Base-by-base conservation (phyloP, 64 coral and sea anemone genomes). In the Stichodactyla mertensii region DNA sequence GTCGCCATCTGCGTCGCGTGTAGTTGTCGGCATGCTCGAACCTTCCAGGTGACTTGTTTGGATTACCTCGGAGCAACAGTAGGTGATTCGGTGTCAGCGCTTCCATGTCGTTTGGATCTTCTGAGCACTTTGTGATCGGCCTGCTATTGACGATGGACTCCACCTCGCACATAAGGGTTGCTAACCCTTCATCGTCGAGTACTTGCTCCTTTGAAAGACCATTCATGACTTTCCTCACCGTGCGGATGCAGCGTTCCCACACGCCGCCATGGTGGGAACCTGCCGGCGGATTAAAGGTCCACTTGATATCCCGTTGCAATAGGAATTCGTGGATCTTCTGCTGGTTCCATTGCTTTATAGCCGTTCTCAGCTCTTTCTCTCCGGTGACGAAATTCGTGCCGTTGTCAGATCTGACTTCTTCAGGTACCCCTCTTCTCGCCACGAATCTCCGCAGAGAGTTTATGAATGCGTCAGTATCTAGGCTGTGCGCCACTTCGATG, bases 31-130 rank as follows among this genome's bases (percentile, higher is more conserved):
- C 64, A 15, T 31, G 51, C 36, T 45, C 36, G 54, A 85, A 85
- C 5, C 1, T 13, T 27, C 82, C 82, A 2, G 83, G 57, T 27
- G 83, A 55, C 0, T 28, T 10, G 27, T 58, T 51, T 36, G 84
- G 84, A 36, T 51, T 51, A 6, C 27, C 36, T 12, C 84, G 24
- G 13, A 86, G 84, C 18, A 86, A 19, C 20, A 86, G 59, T 56
- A 86, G 23, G 27, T 86, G 84, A 60, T 86, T 86, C 19, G 84
- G 84, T 19, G 84, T 86, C 18, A 86, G 57, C 9, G 84, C 57
- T 20, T 86, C 84, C 10, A 66, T 12, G 66, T 86, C 84, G 14
- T 62, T 86, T 45, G 84, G 84, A 18, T 86, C 84, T 31, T 86
- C 84, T 45, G 84, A 86, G 12, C 28, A 11, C 52, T 86, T 86